Conservation (phyloP, 1,140 invertebrate genomes). For the Solen grandis region DNA sequence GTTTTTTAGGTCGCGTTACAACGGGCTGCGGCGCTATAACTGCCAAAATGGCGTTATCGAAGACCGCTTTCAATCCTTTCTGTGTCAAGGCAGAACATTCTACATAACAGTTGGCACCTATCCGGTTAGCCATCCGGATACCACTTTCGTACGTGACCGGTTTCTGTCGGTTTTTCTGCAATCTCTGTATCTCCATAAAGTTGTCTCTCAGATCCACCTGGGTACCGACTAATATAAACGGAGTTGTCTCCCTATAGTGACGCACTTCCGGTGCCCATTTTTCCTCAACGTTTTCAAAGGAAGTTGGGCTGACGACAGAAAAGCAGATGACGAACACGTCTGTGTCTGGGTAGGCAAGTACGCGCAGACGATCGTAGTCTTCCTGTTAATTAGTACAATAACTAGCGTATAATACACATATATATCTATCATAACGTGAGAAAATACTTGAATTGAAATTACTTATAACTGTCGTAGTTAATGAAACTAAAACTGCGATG, state of each 20-base stretch:
- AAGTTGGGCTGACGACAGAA: conserved; percentile 98
- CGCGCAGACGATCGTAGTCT: conserved; percentile 95
- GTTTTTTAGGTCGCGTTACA: not conserved
- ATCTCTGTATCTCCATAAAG: conserved; percentile 85
- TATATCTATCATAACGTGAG: no score
- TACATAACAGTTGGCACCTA: conserved; percentile 92
- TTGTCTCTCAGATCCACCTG: conserved; percentile 77
- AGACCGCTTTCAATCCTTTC: conserved; percentile 74
- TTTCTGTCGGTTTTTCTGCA: conserved; percentile 93
- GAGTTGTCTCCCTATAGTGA: conserved; percentile 89
- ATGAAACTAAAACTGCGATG: no score
- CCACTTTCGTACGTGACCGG: conserved; percentile 89
- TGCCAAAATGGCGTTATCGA: conserved; percentile 74
- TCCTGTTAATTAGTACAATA: conserved; percentile 89
- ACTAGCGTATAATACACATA: no score
- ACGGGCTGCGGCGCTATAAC: conserved; percentile 70
- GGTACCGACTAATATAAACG: conserved; percentile 89
- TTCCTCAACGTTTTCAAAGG: conserved; percentile 98
- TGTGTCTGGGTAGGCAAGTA: conserved; percentile 98
- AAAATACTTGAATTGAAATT: no score
- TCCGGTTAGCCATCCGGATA: conserved; percentile 85
- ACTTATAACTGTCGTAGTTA: no score
- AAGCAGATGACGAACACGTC: conserved; percentile 99
- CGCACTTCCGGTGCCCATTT: conserved; percentile 87
- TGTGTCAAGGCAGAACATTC: conserved; percentile 91